Base-by-base conservation (phyloP, 2,888 invertebrate genomes). In the Pinctada fucata region DNA sequence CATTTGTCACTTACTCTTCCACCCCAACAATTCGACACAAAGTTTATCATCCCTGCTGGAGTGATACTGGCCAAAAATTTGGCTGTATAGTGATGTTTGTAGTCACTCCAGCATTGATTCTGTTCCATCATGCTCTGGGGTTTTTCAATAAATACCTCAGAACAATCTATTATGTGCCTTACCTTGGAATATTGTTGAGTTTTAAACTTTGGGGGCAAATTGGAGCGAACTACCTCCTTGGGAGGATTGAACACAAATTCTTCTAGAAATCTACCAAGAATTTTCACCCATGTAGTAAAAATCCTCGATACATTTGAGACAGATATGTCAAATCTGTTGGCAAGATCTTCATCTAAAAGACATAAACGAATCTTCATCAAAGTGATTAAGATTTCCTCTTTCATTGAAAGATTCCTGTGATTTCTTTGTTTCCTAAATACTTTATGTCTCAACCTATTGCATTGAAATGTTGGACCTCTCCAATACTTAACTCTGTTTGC, bases 151-250 rank as follows among this genome's bases (percentile, higher is more conserved):
- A 31, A 31, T 31, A 31, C 66, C 66, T 72, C 10, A 72, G 47
- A 49, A 49, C 77, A 80, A 65, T 80, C 76, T 50, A 80, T 80
- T 2, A 75, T 80, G 13, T 65, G 67, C 16, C 77, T 63, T 4
- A 74, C 68, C 8, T 66, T 45, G 8, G 50, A 48, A 16, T 80
- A 77, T 47, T 50, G n/a, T 31, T 31, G 64, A n/a, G 58, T 6
- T 65, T 69, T 31, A 45, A 79, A 81, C 3, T 16, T 52, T 5
- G 72, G 69, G 45, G 78, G 78, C 8, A 78, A 45, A 64, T 74
- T 70, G 64, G 51, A 74, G 58, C 16, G 51, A 16, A 71, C 74
- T 47, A 66, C 31, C 49, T 75, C 74, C 66, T 65, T 74, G 6
- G 69, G 47, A 49, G 78, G 78, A 63, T 78, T 78, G 45, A 72